These are phyloP conservation scores for Mystacornis crossleyi DNA, from an alignment of 2,113 vertebrate genomes.

Conservation along the genomic window DNA sequence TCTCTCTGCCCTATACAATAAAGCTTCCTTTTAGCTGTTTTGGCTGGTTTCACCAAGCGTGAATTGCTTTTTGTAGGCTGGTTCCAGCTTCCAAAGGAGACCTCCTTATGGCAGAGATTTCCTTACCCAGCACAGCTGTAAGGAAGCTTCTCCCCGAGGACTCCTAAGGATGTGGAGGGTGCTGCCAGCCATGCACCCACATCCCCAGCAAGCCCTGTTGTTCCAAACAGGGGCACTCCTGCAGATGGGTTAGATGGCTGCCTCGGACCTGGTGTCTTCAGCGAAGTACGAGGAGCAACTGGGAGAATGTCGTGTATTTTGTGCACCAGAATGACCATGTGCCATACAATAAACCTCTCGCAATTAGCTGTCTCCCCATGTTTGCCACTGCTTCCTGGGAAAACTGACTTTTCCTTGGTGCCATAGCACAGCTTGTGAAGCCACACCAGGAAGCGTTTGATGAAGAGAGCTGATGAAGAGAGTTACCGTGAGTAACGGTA, in stretches of 20 bases:
- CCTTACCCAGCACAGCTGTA: neutral
- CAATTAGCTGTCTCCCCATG: neutral
- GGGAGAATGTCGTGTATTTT: neutral
- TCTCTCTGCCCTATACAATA: neutral
- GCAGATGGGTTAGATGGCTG: neutral
- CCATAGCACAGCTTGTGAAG: neutral
- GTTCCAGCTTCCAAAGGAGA: neutral
- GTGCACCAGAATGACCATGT: neutral
- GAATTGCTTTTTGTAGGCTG: neutral
- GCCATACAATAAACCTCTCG: neutral
- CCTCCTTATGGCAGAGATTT: neutral
- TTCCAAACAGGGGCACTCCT: neutral
- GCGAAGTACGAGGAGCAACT: neutral
- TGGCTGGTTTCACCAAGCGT: neutral
- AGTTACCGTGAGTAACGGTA: accelerated
- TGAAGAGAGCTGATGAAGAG: neutral
- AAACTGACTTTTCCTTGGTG: neutral
- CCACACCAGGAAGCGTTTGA: accelerated
- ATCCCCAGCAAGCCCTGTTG: accelerated
- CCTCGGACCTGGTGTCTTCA: neutral
- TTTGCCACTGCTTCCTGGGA: neutral
- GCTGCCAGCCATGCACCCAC: neutral
- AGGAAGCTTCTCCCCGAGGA: neutral
- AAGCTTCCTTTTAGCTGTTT: neutral
- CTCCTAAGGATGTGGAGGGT: neutral